Conservation (phyloP, 1,140 invertebrate species). For the Meloidogyne hapla region DNA sequence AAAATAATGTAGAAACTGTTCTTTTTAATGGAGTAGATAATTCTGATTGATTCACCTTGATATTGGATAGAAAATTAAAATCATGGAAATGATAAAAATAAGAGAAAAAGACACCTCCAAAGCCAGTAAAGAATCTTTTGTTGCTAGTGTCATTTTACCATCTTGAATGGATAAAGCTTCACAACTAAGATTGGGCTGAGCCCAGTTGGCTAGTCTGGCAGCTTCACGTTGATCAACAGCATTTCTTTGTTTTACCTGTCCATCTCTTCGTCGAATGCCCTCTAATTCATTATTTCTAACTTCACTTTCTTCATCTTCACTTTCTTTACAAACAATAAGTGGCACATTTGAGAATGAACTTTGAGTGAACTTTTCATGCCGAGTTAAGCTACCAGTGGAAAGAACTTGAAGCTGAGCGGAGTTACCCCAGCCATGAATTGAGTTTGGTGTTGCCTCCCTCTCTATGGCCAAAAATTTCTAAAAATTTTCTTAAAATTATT, state of each 20-base stretch:
- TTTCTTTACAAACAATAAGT: slow-evolving; percentile 19
- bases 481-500: no score
- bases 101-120: not conserved
- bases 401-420: not conserved
- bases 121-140: not conserved
- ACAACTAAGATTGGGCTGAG: slow-evolving; percentile 37
- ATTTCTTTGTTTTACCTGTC: not conserved
- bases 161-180: slow-evolving; percentile 27
- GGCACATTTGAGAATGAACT: slow-evolving; percentile 4
- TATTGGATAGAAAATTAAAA: no score
- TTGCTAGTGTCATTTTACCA: not conserved
- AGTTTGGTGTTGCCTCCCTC: not conserved
- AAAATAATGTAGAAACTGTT: not conserved
- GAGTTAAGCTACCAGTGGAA: not conserved
- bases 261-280: not conserved
- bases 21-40: no score
- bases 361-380: not conserved
- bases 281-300: not conserved
- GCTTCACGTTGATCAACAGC: slow-evolving; percentile 39
- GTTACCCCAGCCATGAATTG: not conserved
- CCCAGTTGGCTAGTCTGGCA: slow-evolving; percentile 58
- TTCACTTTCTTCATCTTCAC: slow-evolving; percentile 15
- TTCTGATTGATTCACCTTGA: no score
- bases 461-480: not conserved
- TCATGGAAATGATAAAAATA: no score